Conservation (phyloP, 1,140 invertebrate species). For the Homalodisca vitripennis region DNA sequence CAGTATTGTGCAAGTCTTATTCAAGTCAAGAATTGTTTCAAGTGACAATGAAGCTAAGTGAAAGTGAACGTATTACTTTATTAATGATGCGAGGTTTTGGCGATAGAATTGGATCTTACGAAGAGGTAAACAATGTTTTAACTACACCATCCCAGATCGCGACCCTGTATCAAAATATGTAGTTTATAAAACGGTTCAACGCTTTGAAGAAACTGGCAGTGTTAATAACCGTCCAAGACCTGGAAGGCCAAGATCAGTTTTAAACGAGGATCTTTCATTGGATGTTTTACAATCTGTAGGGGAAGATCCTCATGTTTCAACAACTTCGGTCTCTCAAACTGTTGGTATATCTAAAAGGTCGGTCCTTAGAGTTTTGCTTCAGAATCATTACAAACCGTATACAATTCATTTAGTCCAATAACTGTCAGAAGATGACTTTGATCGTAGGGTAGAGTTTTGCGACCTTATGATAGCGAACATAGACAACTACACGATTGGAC, state of each 20-base stretch:
- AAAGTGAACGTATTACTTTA: slow-evolving; percentile 2
- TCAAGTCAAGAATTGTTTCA: background rate
- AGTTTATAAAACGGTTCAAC: background rate
- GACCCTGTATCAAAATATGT: background rate
- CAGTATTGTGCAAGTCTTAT: too few relatives aligned
- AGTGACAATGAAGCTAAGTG: background rate
- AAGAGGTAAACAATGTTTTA: background rate
- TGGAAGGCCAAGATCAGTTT: background rate
- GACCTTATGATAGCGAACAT: too few relatives aligned
- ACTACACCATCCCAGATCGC: background rate
- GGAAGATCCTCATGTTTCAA: background rate
- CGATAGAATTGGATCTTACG: background rate
- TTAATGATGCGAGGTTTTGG: background rate
- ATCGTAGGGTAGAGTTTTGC: too few relatives aligned
- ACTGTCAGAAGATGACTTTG: too few relatives aligned
- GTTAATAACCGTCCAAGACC: background rate
- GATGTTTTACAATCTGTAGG: background rate
- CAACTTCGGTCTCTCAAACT: background rate
- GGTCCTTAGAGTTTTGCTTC: too few relatives aligned
- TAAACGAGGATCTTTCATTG: background rate
- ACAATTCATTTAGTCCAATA: too few relatives aligned
- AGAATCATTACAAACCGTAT: too few relatives aligned
- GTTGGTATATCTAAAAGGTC: too few relatives aligned
- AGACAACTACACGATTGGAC: too few relatives aligned
- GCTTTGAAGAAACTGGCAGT: background rate